phyloP scores from a whole-genome alignment of 92 coral and sea anemone species.

The Bergia sp. region DNA sequence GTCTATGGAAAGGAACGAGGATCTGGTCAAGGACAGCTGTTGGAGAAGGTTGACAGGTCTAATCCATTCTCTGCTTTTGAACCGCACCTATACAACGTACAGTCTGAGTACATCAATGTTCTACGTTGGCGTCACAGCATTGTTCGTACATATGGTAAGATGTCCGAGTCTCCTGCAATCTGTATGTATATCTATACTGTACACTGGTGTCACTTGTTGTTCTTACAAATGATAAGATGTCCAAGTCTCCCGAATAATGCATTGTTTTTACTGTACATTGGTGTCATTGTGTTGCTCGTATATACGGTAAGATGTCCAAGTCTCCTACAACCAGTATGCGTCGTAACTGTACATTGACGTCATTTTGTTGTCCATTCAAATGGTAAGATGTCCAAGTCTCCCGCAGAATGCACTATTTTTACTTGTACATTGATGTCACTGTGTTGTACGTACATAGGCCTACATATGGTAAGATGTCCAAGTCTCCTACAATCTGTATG shows the following conservation, averaged over 20 bases:
- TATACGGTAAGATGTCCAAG: background rate
- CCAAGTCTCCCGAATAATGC: too few species aligned
- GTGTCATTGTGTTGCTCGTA: background rate
- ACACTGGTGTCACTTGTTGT: background rate
- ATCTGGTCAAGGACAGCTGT: background rate
- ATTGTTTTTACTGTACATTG: background rate
- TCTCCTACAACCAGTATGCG: too few species aligned
- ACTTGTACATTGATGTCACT: background rate
- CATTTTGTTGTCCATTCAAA: background rate
- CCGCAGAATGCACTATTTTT: too few species aligned
- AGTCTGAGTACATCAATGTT: background rate
- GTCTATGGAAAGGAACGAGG: background rate
- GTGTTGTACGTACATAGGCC: background rate
- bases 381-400: background rate
- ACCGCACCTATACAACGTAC: background rate
- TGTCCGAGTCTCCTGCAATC: background rate
- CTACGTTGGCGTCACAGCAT: background rate
- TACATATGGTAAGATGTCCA: background rate
- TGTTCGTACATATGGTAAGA: conserved; percentile 5
- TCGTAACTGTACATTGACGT: background rate
- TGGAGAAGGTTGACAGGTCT: background rate
- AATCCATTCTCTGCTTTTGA: background rate
- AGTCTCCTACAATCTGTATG: background rate
- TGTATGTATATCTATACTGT: background rate
- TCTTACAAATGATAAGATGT: background rate